Conservation (phyloP, 2,113 vertebrate species). For the Gopherus flavomarginatus region DNA sequence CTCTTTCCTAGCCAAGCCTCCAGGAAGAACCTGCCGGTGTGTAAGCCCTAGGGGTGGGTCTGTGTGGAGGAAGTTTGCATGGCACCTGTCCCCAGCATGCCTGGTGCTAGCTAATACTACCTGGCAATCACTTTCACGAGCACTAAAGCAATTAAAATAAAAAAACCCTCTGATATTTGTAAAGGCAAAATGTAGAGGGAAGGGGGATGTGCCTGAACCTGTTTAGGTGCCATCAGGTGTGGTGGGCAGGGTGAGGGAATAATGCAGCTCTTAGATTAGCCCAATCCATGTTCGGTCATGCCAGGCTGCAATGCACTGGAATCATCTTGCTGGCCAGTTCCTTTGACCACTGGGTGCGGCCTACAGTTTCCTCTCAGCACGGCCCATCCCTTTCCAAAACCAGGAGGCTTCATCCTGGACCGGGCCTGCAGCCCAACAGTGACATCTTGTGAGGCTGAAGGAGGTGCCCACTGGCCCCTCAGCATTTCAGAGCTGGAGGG, state of each 20-base stretch:
- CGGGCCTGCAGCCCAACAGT: conserved; percentile 34
- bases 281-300: neutral
- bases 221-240: neutral
- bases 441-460: conserved; percentile 59
- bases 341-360: accelerated
- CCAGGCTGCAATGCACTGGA: neutral
- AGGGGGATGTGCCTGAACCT: accelerated
- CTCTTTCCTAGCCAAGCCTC: neutral
- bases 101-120: neutral
- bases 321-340: neutral
- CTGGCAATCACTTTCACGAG: neutral
- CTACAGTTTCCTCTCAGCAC: neutral
- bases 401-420: neutral
- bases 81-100: neutral
- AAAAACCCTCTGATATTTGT: neutral
- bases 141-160: neutral
- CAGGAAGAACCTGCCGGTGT: neutral
- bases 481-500: neutral
- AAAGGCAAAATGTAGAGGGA: neutral
- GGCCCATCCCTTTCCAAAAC: neutral
- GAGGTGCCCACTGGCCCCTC: neutral
- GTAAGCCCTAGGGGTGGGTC: neutral
- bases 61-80: neutral
- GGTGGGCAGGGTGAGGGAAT: neutral
- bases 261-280: neutral